A percentile compares a stretch with the other conserved stretches of the same genome.
phyloP scores from a whole-genome alignment of 2,797 vertebrate genomes.

The Streptopelia turtur region DNA sequence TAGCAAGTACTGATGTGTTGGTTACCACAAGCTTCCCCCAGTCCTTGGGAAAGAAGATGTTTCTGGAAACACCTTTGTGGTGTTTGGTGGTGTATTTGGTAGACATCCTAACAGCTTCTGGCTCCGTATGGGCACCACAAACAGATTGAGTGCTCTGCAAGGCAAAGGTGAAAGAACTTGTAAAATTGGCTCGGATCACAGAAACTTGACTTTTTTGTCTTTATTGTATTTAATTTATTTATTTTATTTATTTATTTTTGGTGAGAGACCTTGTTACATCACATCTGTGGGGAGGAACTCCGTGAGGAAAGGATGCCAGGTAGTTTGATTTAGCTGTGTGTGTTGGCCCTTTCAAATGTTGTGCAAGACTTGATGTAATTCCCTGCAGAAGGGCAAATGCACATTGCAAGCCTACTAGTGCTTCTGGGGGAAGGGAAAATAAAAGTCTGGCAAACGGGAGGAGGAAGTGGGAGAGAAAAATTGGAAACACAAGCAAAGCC shows the following conservation, averaged over 20 bases:
- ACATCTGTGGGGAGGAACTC: background rate
- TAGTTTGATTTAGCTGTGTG: background rate
- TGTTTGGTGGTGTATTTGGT: background rate
- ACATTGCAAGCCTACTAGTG: background rate
- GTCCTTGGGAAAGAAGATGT: background rate
- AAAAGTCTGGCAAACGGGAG: slow-evolving; percentile 43
- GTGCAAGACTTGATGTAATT: background rate
- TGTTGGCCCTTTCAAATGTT: background rate
- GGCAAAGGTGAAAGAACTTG: background rate
- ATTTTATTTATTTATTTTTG: background rate
- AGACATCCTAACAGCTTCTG: background rate
- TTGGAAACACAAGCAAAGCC: slow-evolving; percentile 69
- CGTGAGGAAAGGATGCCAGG: background rate
- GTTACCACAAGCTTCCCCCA: background rate
- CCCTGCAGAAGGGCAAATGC: slow-evolving; percentile 15
- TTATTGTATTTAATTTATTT: too few species aligned
- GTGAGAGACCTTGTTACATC: background rate
- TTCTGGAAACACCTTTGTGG: background rate
- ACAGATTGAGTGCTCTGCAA: background rate
- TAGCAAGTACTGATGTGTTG: accelerated
- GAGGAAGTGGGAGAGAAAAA: slow-evolving; percentile 71
- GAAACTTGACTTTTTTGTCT: background rate
- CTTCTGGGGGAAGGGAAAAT: slow-evolving; percentile 39
- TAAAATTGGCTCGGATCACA: background rate
- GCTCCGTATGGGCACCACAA: background rate